phyloP scores from a whole-genome alignment of 2,888 invertebrate species.

The Eristalinus sepulchralis region DNA sequence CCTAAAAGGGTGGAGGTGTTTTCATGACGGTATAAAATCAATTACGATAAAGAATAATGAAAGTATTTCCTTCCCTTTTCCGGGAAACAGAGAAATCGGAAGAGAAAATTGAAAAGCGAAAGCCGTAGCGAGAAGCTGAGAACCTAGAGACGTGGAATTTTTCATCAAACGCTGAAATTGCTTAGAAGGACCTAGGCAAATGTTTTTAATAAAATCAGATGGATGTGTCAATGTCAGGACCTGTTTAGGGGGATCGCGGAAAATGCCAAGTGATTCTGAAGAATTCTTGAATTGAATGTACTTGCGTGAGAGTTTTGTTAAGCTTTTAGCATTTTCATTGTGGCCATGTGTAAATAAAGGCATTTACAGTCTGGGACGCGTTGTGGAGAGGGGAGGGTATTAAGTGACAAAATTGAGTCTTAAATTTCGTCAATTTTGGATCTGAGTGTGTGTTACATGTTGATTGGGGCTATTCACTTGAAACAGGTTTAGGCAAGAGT shows the following conservation, averaged over 20 bases:
- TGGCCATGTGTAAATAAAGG: neutral
- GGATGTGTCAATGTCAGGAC: constrained; percentile 10
- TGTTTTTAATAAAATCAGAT: constrained; percentile 49
- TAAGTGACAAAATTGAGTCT: neutral
- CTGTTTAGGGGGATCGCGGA: neutral
- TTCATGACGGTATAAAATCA: constrained; percentile 59
- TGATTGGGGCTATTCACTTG: no score
- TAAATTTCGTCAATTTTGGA: neutral
- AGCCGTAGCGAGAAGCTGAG: constrained; percentile 20
- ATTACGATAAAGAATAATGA: constrained; percentile 66
- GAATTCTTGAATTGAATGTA: neutral
- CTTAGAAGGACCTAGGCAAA: constrained; percentile 6
- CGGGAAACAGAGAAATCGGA: neutral
- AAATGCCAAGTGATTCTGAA: neutral
- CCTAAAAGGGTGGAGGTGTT: constrained; percentile 42
- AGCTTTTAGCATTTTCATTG: neutral
- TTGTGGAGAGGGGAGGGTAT: neutral
- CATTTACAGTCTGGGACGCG: neutral
- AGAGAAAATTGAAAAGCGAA: constrained; percentile 58
- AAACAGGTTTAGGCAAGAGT: no score
- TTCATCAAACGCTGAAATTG: constrained; percentile 14
- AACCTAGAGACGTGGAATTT: constrained; percentile 54
- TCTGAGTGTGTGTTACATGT: no score
- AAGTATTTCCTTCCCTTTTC: constrained; percentile 51
- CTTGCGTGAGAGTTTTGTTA: neutral